Base-by-base conservation (phyloP, 2,888 invertebrate species). In the Synergus itoensis region DNA sequence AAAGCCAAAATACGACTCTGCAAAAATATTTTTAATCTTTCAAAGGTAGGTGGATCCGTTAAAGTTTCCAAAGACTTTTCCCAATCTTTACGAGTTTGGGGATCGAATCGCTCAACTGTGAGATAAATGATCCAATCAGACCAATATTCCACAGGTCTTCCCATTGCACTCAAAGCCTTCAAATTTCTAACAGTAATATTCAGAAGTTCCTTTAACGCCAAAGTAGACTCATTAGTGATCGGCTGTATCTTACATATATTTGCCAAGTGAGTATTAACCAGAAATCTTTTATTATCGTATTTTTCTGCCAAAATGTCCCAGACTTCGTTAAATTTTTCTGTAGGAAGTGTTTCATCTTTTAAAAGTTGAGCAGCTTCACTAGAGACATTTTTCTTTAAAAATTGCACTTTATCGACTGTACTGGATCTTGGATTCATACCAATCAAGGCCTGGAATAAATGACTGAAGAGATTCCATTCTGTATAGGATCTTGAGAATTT, bases 361-460 rank as follows among this genome's bases (percentile, higher is more conserved):
- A 14, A 45, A 45, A 45, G 12, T 45, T 45, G 14, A 45, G 14
- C 45, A 45, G 4, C 16, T 45, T 45, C 14, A 45, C 45, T 16
- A 48, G 16, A 16, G 16, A 48, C 16, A 48, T 48, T 16, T 16
- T 48, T 48, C 48, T 48, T 48, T 16, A 16, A 16, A 48, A 48
- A 5, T 16, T 48, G 48, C 48, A 48, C 48, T 48, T 48, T 48
- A 16, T 16, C 48, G 5, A 48, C 48, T 16, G 16, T 1, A 48
- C 16, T 48, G 48, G 16, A 48, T 2, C 43, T 43, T 43, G 43
- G 43, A 43, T 43, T 48, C 7, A 16, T 48, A 12, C 16, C 48
- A 48, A 48, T 53, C n/a, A 53, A 53, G n/a, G 53, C n/a, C n/a
- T 53, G 53, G n/a, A 53, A n/a, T n/a, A n/a, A 53, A 53, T 53